A percentile compares a stretch with the other conserved stretches of the same genome.
These are phyloP conservation scores for Cichlasoma orientale DNA, from an alignment of 2,797 vertebrate genomes.

Conservation along the genomic window DNA sequence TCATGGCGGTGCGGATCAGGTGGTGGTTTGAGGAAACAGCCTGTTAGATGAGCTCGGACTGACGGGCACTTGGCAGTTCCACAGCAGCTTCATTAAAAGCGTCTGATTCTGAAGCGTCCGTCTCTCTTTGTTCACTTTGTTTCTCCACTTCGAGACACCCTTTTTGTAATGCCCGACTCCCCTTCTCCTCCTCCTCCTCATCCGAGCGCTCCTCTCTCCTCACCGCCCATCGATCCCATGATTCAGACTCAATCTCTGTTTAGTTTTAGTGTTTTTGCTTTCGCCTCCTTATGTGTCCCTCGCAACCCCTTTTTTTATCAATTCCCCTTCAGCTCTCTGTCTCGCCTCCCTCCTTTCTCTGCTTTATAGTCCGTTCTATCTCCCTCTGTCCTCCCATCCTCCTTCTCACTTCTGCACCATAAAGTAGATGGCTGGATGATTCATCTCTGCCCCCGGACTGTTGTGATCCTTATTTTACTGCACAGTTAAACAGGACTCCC, in stretches of 20 bases:
- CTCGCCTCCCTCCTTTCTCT: constrained; percentile 23
- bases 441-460: constrained; percentile 61
- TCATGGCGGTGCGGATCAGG: not conserved
- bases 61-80: not conserved
- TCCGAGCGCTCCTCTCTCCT: constrained; percentile 1
- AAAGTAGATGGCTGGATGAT: constrained; percentile 63
- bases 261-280: constrained; percentile 1
- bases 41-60: not conserved
- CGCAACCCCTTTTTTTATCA: constrained; percentile 33
- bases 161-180: not conserved
- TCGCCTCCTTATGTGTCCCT: constrained; percentile 17
- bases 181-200: not conserved
- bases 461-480: constrained; percentile 66
- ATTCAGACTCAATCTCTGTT: constrained; percentile 24
- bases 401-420: constrained; percentile 56
- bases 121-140: not conserved
- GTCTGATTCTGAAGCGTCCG: not conserved
- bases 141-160: not conserved
- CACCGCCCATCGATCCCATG: not conserved
- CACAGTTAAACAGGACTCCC: constrained; percentile 50
- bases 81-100: not conserved
- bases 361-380: constrained; percentile 32
- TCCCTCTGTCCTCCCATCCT: constrained; percentile 38
- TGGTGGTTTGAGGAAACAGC: constrained; percentile 13
- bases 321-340: constrained; percentile 36